Percentiles rank a stretch among this genome's conserved stretches.
phyloP scores from a whole-genome alignment of 1,140 invertebrate genomes.

The Diorhabda elongata region DNA sequence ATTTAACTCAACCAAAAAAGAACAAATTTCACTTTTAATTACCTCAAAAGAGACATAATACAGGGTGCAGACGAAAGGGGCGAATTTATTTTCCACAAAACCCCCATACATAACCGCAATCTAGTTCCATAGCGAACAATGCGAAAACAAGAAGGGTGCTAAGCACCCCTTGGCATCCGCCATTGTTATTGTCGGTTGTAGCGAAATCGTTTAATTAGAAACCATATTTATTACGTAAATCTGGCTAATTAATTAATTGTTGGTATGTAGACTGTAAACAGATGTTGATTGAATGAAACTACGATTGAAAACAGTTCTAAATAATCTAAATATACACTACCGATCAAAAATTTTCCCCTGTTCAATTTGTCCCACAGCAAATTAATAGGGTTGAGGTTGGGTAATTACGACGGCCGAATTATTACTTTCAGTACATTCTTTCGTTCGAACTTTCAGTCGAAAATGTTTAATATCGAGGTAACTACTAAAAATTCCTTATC shows the following conservation, averaged over 20 bases:
- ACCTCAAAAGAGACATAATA: neutral
- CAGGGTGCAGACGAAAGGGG: too few relatives aligned
- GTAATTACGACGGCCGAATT: too few relatives aligned
- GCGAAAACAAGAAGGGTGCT: neutral
- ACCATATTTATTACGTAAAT: neutral
- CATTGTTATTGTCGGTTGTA: neutral
- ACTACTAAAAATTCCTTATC: too few relatives aligned
- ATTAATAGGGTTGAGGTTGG: too few relatives aligned
- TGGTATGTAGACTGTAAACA: neutral
- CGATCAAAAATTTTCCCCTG: too few relatives aligned
- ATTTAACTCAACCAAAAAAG: neutral
- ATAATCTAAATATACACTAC: too few relatives aligned
- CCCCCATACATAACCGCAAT: neutral
- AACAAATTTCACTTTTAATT: neutral
- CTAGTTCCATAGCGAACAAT: constrained; percentile 1
- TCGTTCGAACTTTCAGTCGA: too few relatives aligned
- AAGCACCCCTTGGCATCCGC: constrained; percentile 1
- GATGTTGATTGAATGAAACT: too few relatives aligned
- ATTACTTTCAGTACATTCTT: too few relatives aligned
- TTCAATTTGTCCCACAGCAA: too few relatives aligned
- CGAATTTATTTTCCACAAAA: neutral
- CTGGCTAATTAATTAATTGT: neutral
- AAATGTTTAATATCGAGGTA: too few relatives aligned
- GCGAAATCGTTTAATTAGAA: neutral
- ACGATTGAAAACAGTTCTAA: too few relatives aligned